phyloP scores from a whole-genome alignment of 2,888 invertebrate genomes.

The Apamea crenata region DNA sequence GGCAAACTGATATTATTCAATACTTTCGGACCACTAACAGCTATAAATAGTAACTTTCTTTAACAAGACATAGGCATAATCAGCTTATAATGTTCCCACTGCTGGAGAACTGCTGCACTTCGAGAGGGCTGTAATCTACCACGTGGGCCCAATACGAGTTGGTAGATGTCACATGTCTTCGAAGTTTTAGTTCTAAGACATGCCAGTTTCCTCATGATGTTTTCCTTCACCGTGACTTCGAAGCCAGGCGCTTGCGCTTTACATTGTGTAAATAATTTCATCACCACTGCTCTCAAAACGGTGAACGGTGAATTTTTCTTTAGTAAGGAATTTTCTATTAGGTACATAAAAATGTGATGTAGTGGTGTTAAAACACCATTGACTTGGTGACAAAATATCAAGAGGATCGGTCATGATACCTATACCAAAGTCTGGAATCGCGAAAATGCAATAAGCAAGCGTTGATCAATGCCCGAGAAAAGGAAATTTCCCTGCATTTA shows the following conservation, averaged over 20 bases:
- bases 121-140: too few species aligned
- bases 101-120: too few species aligned
- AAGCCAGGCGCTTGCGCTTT: background rate
- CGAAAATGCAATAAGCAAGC: background rate
- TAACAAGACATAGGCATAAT: background rate
- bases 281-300: too few species aligned
- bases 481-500: background rate
- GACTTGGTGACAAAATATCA: background rate
- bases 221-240: background rate
- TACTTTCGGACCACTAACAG: background rate
- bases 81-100: too few species aligned
- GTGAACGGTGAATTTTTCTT: too few species aligned
- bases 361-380: too few species aligned
- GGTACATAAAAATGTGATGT: too few species aligned
- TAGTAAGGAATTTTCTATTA: too few species aligned
- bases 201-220: background rate
- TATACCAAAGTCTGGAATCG: background rate
- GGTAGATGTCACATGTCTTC: background rate
- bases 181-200: background rate
- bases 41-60: background rate
- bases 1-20: background rate
- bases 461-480: background rate
- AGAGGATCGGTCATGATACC: background rate
- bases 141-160: too few species aligned
- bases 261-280: background rate